Evolutionary conservation across 2,797 vertebrate species (phyloP).

Genomic region (Morus bassanus): DNA sequence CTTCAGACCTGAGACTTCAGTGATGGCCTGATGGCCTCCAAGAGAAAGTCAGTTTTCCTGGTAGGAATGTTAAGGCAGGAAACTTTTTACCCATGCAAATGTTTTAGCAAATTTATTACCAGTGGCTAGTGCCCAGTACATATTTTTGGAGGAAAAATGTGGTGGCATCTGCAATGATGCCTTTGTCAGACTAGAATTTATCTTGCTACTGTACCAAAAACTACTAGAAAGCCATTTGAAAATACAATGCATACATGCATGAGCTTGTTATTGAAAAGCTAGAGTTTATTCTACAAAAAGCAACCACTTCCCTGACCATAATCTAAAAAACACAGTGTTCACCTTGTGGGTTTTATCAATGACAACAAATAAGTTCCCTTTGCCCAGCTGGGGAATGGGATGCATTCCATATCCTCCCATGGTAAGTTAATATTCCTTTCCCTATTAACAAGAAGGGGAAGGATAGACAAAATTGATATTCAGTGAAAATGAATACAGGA

Average conservation of each 20-base stretch:
- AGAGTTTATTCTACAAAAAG: not conserved
- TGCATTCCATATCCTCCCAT: not conserved
- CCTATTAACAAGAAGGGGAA: not conserved
- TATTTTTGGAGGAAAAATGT: not conserved
- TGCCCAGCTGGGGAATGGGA: not conserved
- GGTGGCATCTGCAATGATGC: not conserved
- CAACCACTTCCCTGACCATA: not conserved
- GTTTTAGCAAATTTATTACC: not conserved
- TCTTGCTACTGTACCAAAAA: not conserved
- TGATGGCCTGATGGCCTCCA: not conserved
- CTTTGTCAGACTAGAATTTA: not conserved
- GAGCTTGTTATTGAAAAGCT: not conserved
- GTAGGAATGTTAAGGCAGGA: not conserved
- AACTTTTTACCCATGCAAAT: not conserved
- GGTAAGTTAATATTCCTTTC: not conserved
- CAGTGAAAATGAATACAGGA: not conserved
- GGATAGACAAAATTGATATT: not conserved
- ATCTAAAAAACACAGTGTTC: not conserved
- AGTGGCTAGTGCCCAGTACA: not conserved
- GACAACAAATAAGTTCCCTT: not conserved
- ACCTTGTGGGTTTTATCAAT: slow-evolving; percentile 2
- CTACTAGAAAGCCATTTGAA: not conserved
- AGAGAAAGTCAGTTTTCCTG: not conserved
- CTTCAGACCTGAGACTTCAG: not conserved
- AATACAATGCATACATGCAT: not conserved